Base-by-base conservation (phyloP, 92 coral and sea anemone species). In the Phenganax stokvisi region DNA sequence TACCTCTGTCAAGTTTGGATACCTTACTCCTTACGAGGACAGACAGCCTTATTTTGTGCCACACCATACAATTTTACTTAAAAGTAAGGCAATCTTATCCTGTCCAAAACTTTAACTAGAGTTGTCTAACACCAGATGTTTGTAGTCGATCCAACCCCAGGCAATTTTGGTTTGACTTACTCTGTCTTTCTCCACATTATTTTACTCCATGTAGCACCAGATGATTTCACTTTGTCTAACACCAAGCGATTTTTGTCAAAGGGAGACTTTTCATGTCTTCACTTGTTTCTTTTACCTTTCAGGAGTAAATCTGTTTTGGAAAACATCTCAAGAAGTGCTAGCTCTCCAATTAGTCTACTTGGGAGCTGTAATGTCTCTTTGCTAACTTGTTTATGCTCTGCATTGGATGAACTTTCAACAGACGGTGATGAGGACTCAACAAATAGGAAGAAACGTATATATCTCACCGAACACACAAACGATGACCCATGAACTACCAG, bases 381-480 rank as follows among this genome's bases (percentile, higher is more conserved):
- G 31, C 57, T 54, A 10, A n/a, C 47, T 0, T 52, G 72, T 17
- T 29, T 79, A 10, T 65, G 72, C 53, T 63, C 59, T 13, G 89
- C 90, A 61, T 62, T 92, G 74, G 98, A 92, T 61, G 98, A 94
- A 67, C 82, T 91, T 71, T 90, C 92, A 8, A 88, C 86, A 55
- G 96, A 94, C 31, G 90, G 98, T 63, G 98, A 94, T 69, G 98
- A 94, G 8, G 98, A 94, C 29, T 96, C 98, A 86, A 94, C 98
- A 96, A 94, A 89, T 84, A 96, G 98, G 75, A 88, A 96, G 90
- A 94, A 94, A 85, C 98, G 98, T 67, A 94, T 94, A 94, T 92
- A 91, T 84, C 87, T 88, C 0, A 72, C 69, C 74, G 89, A 81
- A 86, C 86, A 82, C 8, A 81, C 81, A 31, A 84, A 82, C 54